Evolutionary conservation across 2,797 vertebrate species (phyloP).

Genomic region (Urophycis tenuis): DNA sequence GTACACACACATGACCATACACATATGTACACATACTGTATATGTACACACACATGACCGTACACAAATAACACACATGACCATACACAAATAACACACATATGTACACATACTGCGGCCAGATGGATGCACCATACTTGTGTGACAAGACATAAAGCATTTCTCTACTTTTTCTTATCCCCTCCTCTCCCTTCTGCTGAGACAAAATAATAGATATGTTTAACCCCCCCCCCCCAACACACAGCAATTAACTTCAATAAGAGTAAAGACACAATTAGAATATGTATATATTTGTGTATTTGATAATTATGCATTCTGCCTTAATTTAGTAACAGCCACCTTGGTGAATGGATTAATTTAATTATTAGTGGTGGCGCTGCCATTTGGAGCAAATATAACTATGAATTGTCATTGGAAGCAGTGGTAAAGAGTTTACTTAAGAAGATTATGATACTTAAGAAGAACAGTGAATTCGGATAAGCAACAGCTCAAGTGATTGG

Average conservation of each 20-base stretch:
- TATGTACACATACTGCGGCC: not conserved
- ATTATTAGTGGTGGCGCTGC: not conserved
- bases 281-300: no score
- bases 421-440: not conserved
- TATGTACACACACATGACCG: no score
- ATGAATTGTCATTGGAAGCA: not conserved
- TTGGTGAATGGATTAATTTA: not conserved
- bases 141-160: not conserved
- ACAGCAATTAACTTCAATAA: not conserved
- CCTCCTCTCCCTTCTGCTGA: not conserved
- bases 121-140: constrained; percentile 2
- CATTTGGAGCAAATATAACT: not conserved
- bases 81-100: not conserved
- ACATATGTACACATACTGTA: no score
- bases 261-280: no score
- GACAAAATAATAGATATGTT: not conserved
- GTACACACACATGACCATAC: no score
- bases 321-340: not conserved
- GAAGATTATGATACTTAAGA: not conserved
- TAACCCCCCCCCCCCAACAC: not conserved
- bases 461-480: not conserved
- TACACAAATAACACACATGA: no score
- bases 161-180: constrained; percentile 9
- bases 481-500: not conserved
- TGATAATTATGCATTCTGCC: not conserved